Conservation (phyloP, 2,113 vertebrate species). For the Paratilapia polleni region DNA sequence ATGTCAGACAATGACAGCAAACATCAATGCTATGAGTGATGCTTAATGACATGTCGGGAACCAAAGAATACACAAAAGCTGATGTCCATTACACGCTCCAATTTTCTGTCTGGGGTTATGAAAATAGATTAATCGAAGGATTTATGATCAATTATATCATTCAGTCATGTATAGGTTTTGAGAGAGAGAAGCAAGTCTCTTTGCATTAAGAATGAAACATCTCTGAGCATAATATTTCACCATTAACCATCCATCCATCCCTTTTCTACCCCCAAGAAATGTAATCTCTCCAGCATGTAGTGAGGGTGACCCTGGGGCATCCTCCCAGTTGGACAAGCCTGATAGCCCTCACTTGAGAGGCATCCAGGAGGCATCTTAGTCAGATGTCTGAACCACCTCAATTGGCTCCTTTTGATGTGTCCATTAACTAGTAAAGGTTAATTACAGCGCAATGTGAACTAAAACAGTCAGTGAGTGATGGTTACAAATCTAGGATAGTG, state of each 20-base stretch:
- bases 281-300: too few relatives aligned
- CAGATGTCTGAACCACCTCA: too few relatives aligned
- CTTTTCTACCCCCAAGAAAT: too few relatives aligned
- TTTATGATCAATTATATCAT: not conserved
- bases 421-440: not conserved
- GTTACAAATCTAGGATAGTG: conserved; percentile 30
- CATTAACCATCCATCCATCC: not conserved
- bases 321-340: too few relatives aligned
- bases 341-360: too few relatives aligned
- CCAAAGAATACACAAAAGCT: not conserved
- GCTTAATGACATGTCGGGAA: conserved; percentile 22
- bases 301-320: too few relatives aligned
- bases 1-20: conserved; percentile 53
- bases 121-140: not conserved
- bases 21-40: conserved; percentile 41
- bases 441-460: conserved; percentile 18
- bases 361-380: too few relatives aligned
- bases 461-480: conserved; percentile 20
- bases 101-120: not conserved
- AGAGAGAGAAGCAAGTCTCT: not conserved
- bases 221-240: not conserved
- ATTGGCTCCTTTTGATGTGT: too few relatives aligned
- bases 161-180: not conserved
- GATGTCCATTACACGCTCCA: conserved; percentile 25
- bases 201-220: not conserved